These are phyloP conservation scores for Pammene aurita DNA, from an alignment of 2,888 invertebrate species.

Conservation along the genomic window DNA sequence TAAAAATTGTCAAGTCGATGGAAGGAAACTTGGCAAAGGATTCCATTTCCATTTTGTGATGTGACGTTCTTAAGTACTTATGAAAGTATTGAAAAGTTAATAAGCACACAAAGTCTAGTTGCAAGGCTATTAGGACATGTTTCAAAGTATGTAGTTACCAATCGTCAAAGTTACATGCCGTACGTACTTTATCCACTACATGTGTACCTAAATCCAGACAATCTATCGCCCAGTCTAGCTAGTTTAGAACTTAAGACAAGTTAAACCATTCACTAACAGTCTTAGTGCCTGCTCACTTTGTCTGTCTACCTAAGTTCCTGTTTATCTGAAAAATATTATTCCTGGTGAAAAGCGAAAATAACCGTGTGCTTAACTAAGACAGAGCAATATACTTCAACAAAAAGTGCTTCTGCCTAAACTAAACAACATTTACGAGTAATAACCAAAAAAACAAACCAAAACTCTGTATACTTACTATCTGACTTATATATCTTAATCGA, in stretches of 20 bases:
- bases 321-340: not conserved
- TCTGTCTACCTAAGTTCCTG: not conserved
- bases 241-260: slow-evolving; percentile 23
- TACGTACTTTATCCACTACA: not conserved
- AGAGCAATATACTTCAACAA: no score
- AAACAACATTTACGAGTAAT: no score
- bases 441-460: no score
- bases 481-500: no score
- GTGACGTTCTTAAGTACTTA: no score
- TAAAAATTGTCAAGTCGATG: not conserved
- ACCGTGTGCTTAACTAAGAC: not conserved
- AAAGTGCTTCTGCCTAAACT: no score
- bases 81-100: no score
- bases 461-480: no score
- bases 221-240: not conserved
- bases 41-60: not conserved
- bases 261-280: slow-evolving; percentile 10
- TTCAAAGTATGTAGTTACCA: no score
- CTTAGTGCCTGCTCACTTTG: not conserved
- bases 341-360: not conserved
- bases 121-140: no score
- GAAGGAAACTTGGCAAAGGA: slow-evolving; percentile 5
- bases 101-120: no score
- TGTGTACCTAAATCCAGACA: slow-evolving; percentile 2
- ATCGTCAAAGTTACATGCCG: not conserved